Base-by-base conservation (phyloP, 2,797 vertebrate genomes). In the Sardinella longiceps region DNA sequence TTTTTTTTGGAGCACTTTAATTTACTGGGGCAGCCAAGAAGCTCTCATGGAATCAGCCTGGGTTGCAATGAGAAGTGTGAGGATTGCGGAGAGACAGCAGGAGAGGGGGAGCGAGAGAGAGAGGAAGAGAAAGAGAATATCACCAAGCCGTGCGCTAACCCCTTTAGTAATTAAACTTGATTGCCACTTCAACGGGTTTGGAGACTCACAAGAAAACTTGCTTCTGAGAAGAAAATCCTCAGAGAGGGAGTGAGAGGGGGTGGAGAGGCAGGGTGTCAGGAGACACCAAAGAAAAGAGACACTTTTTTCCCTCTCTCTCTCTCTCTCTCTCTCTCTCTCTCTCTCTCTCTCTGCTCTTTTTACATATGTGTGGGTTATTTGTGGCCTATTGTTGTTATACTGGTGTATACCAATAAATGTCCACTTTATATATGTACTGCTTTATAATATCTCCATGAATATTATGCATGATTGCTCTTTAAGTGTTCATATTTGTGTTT, bases 81-180 rank as follows among this genome's bases (percentile, higher is more conserved):
- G 66, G 66, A 74, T 18, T 39, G 66, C 66, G 20, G 66, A 74
- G 66, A 74, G 30, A 74, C 2, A 70, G 51, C 80, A 11, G 53
- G 48, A 45, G 39, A 37, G n/a, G 33, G 45, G 74, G 77, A 83
- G 80, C 28, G 80, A 39, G 58, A 77, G 80, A 82, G 53, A 58
- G 48, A 60, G 48, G 15, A 25, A 28, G 28, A 70, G 25, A 6
- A 23, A 80, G 46, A 83, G 37, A n/a, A 15, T 43, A 84, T 70
- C 80, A 58, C 70, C 15, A 33, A 85, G 84, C 46, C 51, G 70
- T 63, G 23, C 33, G 82, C 20, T 5, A 82, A 45, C 85, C 15
- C 81, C 84, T 88, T 51, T 84, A 58, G 84, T 90, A 89, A 89
- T 89, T 89, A 88, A 88, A 89, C 87, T 87, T 85, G 85, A 90